These are phyloP conservation scores for Dysidea cf. avara DNA, from an alignment of 37 sponge, comb jelly and placozoan species.

Conservation along the genomic window DNA sequence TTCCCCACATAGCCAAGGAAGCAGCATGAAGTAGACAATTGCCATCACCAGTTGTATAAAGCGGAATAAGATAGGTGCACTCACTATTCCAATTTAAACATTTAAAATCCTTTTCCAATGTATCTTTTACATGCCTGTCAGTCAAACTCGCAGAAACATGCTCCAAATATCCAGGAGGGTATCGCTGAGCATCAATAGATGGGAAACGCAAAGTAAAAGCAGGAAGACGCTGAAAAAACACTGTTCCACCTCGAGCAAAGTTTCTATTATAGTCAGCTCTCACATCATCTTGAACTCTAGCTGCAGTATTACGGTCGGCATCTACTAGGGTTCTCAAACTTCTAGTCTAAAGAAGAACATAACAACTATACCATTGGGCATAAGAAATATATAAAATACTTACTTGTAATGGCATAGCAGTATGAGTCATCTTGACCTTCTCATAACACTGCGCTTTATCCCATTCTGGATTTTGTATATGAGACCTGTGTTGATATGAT, in stretches of 20 bases:
- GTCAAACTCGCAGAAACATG: conserved; percentile 33
- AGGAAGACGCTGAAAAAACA: conserved; percentile 30
- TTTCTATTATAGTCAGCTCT: too few relatives aligned
- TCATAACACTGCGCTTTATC: too few relatives aligned
- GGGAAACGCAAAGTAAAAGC: conserved; percentile 52
- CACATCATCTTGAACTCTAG: too few relatives aligned
- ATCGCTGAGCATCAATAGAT: background rate
- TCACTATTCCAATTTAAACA: conserved; percentile 56
- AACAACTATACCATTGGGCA: too few relatives aligned
- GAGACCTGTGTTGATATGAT: too few relatives aligned
- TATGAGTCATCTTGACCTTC: too few relatives aligned
- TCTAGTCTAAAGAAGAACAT: too few relatives aligned
- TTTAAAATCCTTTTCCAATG: conserved; percentile 23
- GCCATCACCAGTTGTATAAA: conserved; percentile 69
- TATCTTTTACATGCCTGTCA: conserved; percentile 14
- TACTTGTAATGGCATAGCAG: too few relatives aligned
- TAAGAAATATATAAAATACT: too few relatives aligned
- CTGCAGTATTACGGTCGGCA: too few relatives aligned
- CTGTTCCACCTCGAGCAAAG: conserved; percentile 20
- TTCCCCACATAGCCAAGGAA: conserved; percentile 86
- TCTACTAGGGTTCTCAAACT: too few relatives aligned
- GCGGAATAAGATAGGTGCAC: conserved; percentile 25
- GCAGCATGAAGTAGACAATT: conserved; percentile 87
- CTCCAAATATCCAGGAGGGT: conserved; percentile 35
- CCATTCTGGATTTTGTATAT: too few relatives aligned